A percentile compares a stretch with the other conserved stretches of the same genome.
phyloP scores from a whole-genome alignment of 2,888 invertebrate genomes.

The Sarcophaga caerulescens region DNA sequence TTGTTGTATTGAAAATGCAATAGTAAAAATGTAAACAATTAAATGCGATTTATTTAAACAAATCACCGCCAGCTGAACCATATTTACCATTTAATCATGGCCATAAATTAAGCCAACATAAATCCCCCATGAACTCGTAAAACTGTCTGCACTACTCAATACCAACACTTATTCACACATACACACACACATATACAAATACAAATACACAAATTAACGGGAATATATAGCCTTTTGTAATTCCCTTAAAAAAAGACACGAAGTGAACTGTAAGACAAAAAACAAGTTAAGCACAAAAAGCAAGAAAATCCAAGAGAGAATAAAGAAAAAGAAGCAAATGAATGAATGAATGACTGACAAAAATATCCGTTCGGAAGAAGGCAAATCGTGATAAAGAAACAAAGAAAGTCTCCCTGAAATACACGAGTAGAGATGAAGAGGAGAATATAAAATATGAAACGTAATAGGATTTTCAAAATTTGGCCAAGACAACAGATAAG shows the following conservation, averaged over 20 bases:
- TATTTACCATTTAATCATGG: conserved; percentile 66
- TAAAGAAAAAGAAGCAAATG: conserved; percentile 3
- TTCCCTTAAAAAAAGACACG: conserved; percentile 23
- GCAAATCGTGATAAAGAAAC: background rate
- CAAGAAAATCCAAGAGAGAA: conserved; percentile 12
- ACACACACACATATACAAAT: background rate
- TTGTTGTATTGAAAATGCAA: conserved; percentile 44
- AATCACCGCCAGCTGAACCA: conserved; percentile 65
- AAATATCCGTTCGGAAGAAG: too few species aligned
- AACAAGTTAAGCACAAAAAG: background rate
- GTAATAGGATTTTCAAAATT: conserved; percentile 28
- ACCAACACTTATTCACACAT: conserved; percentile 38
- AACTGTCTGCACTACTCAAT: conserved; percentile 65
- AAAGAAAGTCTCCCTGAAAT: background rate
- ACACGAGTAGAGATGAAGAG: conserved; percentile 3
- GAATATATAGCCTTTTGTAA: background rate
- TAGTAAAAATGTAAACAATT: conserved; percentile 62
- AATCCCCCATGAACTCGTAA: conserved; percentile 65
- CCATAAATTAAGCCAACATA: conserved; percentile 66
- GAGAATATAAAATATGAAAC: background rate
- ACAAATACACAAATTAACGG: background rate
- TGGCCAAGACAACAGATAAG: conserved; percentile 40
- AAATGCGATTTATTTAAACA: conserved; percentile 64
- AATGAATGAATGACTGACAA: too few species aligned
- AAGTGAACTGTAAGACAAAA: conserved; percentile 21